Evolutionary conservation across 1,140 invertebrate genomes (phyloP), one percentile per base, ranked within the genome.

Genomic region (Zaprionus taronus): DNA sequence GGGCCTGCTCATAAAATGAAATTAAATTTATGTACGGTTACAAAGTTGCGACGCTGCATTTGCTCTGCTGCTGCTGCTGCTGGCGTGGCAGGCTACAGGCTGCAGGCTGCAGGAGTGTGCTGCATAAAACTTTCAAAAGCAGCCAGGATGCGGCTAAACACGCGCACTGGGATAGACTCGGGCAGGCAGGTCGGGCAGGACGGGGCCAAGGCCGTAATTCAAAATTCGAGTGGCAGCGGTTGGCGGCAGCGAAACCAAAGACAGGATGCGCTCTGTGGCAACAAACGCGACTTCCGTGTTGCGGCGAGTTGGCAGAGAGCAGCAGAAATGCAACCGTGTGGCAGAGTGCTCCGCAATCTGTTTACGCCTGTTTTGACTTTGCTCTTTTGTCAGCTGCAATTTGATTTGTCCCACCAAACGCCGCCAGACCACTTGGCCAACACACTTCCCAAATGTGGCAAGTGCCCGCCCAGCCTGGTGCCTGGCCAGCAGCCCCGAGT

Each of bases 1-100:
- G 78, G 74, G 75, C 75, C 84, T 69, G 71, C 71, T 89, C 84
- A 89, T 89, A 89, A 90, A 90, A 90, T 72, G 72, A 90, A 85
- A 90, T 90, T 77, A 90, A 90, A 90, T 90, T 90, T 90, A 90
- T 90, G 85, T 90, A 82, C 76, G 79, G 81, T 90, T 84, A 82
- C 84, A 84, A 90, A 89, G 84, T 90, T 85, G 69, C 34, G 65
- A 68, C 44, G 58, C 63, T 71, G 73, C 49, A 51, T 36, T 38
- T 38, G 36, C 36, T 38, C 14, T 38, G 36, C 14, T 38, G 36
- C 14, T 38, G 36, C 14, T 38, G 36, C 14, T 15, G 41, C 5
- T n/a, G 5, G n/a, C 15, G 15, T n/a, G 41, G 41, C 41, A 44
- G 41, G 41, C n/a, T 41, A 15, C 4, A 41, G 38, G 38, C n/a